These are phyloP conservation scores for Wasmannia auropunctata DNA, from an alignment of 1,140 invertebrate species.

Conservation along the genomic window DNA sequence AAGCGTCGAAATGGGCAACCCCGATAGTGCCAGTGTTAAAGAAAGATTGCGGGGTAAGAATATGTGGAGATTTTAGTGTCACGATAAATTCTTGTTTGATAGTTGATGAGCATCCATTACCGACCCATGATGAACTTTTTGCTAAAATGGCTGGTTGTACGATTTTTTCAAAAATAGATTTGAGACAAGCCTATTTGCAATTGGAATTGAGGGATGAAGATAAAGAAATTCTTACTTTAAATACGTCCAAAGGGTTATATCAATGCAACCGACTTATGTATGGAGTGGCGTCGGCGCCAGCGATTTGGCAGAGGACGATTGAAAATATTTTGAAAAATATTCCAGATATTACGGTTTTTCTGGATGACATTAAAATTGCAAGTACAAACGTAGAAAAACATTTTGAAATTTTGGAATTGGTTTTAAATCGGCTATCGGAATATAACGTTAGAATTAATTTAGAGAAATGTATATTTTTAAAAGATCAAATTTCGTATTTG, in stretches of 20 bases:
- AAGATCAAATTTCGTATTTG: conserved; percentile 31
- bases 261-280: background rate
- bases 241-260: background rate
- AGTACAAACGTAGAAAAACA: background rate
- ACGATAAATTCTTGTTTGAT: background rate
- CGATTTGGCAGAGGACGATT: background rate
- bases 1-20: background rate
- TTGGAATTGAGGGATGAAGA: background rate
- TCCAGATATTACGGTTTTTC: background rate
- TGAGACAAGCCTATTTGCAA: background rate
- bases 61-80: background rate
- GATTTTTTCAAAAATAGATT: background rate
- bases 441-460: conserved; percentile 10
- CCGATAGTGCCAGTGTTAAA: background rate
- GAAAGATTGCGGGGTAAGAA: background rate
- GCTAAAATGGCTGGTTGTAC: background rate
- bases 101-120: background rate
- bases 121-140: background rate
- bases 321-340: background rate
- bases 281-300: background rate
- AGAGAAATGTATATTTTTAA: conserved; percentile 45
- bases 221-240: background rate
- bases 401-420: background rate
- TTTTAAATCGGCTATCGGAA: background rate
- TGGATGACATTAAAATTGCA: background rate